Percentiles rank a stretch among this genome's conserved stretches.
Conservation (phyloP, 2,113 vertebrate genomes). For the Parus major region DNA sequence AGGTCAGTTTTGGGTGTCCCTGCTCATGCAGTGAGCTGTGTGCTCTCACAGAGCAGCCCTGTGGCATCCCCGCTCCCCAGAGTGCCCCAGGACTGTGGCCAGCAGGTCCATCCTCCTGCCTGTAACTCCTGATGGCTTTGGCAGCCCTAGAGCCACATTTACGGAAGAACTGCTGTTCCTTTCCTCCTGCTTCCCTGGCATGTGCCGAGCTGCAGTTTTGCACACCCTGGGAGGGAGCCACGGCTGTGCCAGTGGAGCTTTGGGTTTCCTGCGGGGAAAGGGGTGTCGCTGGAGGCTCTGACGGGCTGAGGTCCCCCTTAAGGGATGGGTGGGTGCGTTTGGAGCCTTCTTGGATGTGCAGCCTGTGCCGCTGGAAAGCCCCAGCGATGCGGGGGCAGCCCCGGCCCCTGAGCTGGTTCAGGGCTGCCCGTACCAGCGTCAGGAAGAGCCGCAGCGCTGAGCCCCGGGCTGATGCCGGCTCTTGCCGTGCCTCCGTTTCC, state of each 20-base stretch:
- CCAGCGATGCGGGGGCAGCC: not conserved
- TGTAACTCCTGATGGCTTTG: not conserved
- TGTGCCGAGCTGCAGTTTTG: not conserved
- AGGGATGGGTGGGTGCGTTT: rapidly evolving
- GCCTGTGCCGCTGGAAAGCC: not conserved
- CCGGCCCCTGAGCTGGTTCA: too few species aligned
- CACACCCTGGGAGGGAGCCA: not conserved
- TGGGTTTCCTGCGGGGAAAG: too few species aligned
- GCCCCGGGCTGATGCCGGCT: constrained; percentile 57
- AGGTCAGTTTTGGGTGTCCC: not conserved
- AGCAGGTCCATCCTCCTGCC: not conserved
- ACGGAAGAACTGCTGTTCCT: not conserved
- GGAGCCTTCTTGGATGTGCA: not conserved
- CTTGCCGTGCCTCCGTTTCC: constrained; percentile 58
- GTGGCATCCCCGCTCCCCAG: rapidly evolving
- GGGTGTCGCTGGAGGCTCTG: too few species aligned
- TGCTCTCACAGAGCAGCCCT: not conserved
- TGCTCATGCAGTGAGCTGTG: rapidly evolving
- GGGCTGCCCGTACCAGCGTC: constrained; percentile 10
- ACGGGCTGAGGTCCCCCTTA: rapidly evolving
- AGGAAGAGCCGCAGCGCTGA: constrained; percentile 67
- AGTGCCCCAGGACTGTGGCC: not conserved
- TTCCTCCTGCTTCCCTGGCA: not conserved
- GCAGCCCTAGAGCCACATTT: too few species aligned
- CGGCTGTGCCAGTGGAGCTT: not conserved